Conservation (phyloP, 2,888 invertebrate species). For the Andrena fulva region DNA sequence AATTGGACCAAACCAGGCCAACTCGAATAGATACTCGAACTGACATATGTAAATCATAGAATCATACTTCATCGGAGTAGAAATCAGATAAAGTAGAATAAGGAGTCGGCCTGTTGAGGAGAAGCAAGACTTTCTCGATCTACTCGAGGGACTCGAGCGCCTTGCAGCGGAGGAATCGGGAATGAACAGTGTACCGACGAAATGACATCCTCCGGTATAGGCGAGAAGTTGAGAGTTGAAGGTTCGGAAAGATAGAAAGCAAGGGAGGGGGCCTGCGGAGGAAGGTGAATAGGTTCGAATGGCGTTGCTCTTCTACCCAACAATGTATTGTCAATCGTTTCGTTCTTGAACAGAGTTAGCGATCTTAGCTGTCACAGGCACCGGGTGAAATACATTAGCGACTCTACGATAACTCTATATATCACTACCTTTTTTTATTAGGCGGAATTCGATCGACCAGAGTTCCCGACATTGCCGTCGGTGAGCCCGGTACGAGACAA, state of each 20-base stretch:
- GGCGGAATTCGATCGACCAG: constrained; percentile 69
- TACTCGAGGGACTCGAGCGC: not conserved
- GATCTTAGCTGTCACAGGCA: constrained; percentile 73
- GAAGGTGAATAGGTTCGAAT: constrained; percentile 42
- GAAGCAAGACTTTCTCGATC: not conserved
- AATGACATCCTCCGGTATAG: not conserved
- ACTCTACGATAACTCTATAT: constrained; percentile 79
- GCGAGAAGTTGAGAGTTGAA: not conserved
- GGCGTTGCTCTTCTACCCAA: constrained; percentile 49
- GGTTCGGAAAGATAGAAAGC: not conserved
- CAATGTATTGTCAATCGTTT: constrained; percentile 67
- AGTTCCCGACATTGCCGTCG: constrained; percentile 35
- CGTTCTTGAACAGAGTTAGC: constrained; percentile 54
- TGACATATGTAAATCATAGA: too few species aligned
- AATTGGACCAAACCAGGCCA: too few species aligned
- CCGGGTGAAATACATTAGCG: constrained; percentile 77
- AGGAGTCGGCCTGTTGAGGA: not conserved
- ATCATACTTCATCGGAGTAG: too few species aligned
- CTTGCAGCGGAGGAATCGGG: not conserved
- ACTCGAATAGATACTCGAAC: too few species aligned
- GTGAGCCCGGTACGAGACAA: constrained; percentile 34
- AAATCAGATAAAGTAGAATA: too few species aligned
- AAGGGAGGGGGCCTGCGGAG: constrained; percentile 19
- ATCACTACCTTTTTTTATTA: constrained; percentile 80
- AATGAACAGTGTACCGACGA: constrained; percentile 7